These are phyloP conservation scores for Willowsia nigromaculata DNA, from an alignment of 2,888 invertebrate genomes.

Conservation along the genomic window DNA sequence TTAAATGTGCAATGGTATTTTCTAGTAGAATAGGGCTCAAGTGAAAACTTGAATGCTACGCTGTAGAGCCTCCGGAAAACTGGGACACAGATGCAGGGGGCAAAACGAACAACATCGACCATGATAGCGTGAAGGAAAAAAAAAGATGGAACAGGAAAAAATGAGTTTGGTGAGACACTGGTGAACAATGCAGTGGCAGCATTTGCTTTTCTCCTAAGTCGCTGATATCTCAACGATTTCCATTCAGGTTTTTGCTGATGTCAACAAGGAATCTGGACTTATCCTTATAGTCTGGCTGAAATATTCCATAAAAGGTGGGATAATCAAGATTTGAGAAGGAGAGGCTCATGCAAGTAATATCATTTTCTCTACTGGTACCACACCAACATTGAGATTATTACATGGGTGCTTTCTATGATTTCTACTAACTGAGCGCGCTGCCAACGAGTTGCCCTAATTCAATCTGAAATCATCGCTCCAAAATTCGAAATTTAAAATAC, in stretches of 20 bases:
- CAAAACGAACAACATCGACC: not conserved
- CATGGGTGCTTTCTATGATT: not conserved
- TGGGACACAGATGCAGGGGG: not conserved
- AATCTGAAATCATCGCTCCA: not conserved
- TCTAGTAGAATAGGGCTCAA: not conserved
- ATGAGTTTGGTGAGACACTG: not conserved
- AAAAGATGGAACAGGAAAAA: not conserved
- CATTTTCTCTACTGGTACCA: not conserved
- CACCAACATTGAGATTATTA: too few species aligned
- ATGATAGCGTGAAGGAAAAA: not conserved
- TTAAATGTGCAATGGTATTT: not conserved
- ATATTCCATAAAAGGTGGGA: not conserved
- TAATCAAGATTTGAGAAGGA: not conserved
- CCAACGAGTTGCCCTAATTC: not conserved
- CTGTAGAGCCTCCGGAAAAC: not conserved
- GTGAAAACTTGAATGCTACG: not conserved
- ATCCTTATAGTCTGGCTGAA: not conserved
- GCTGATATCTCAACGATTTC: constrained; percentile 20
- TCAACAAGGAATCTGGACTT: not conserved
- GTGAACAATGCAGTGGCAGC: constrained; percentile 1
- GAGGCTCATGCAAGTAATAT: not conserved
- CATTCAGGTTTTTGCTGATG: constrained; percentile 45
- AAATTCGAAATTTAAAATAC: not conserved
- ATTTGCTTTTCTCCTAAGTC: not conserved
- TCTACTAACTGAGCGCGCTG: not conserved